A percentile compares a stretch with the other conserved stretches of the same genome.
Conservation (phyloP, 1,140 invertebrate genomes). For the Papilio helenus region DNA sequence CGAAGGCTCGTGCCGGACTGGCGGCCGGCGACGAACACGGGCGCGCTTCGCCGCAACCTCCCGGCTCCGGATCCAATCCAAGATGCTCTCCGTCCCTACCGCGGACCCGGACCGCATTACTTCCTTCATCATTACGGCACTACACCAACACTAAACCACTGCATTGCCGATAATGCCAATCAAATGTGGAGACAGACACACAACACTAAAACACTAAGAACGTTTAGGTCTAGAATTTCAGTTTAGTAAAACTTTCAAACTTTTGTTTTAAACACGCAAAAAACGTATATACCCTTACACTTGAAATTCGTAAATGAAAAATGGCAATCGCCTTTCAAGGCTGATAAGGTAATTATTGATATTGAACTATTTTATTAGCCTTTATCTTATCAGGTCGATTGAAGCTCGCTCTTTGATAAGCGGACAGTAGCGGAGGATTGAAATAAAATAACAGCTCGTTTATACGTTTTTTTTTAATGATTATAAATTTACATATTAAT, state of each 20-base stretch:
- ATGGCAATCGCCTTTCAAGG: constrained; percentile 20
- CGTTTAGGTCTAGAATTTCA: constrained; percentile 10
- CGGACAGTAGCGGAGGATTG: constrained; percentile 29
- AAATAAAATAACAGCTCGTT: constrained; percentile 19
- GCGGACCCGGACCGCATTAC: constrained; percentile 51
- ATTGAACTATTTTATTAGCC: constrained; percentile 38
- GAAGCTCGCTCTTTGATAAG: constrained; percentile 18
- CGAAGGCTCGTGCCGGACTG: constrained; percentile 90
- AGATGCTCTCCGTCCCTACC: constrained; percentile 48
- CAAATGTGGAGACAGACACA: neutral
- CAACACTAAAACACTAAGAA: constrained; percentile 1
- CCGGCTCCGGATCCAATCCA: constrained; percentile 36
- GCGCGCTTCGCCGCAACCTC: constrained; percentile 75
- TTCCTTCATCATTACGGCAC: constrained; percentile 44
- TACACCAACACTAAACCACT: constrained; percentile 26
- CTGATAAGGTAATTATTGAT: constrained; percentile 39
- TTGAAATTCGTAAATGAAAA: constrained; percentile 25
- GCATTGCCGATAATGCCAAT: constrained; percentile 33
- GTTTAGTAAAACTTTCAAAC: neutral
- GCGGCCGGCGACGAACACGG: constrained; percentile 82
- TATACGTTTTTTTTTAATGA: constrained; percentile 25
- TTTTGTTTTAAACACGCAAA: neutral
- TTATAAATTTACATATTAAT: constrained; percentile 18
- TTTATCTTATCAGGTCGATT: constrained; percentile 37
- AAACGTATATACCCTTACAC: constrained; percentile 20